Base-by-base conservation (phyloP, 2,797 vertebrate species). In the Pseudochaenichthys georgianus region DNA sequence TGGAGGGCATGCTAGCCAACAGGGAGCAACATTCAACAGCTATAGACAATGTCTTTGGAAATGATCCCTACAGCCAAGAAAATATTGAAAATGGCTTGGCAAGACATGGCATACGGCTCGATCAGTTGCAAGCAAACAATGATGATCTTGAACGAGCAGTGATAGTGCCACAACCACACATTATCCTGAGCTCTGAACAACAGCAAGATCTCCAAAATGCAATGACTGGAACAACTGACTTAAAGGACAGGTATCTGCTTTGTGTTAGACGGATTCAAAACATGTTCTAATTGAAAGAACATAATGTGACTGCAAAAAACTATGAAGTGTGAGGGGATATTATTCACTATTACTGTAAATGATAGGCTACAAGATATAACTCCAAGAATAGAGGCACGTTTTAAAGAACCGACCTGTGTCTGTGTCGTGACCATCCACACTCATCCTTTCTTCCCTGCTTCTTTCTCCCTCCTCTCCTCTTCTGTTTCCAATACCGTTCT, bases 1-100 rank as follows among this genome's bases (percentile, higher is more conserved):
- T 61, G 43, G 57, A 61, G 34, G 63, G 47, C 5, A 60, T 53
- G 28, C n/a, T 60, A 6, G 13, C 59, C 55, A 34, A 10, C 64
- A 46, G 55, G n/a, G n/a, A n/a, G n/a, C n/a, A n/a, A n/a, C n/a
- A n/a, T n/a, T 59, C 55, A 34, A 10, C 64, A 46, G 55, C 64
- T 17, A 11, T 61, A 0, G 47, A 75, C 23, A 57, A 15, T 9
- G 4, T 72, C 2, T 72, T 55, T 55, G 43, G 47, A 21, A 41
- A 45, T 52, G 17, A 59, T 23, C 54, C 54, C 5, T 74, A 52
- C 41, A 60, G 28, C 3, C 8, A 46, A 46, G 38, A 34, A 52
- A 59, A 53, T 16, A 38, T 64, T n/a, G 61, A 73, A 43, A 23
- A 28, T 23, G 9, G n/a, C 4, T 11, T 69, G 57, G 57, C 57